Percentiles rank a stretch among this genome's conserved stretches.
These are phyloP conservation scores for Temnothorax curvispinosus DNA, from an alignment of 1,140 invertebrate species.

Conservation along the genomic window DNA sequence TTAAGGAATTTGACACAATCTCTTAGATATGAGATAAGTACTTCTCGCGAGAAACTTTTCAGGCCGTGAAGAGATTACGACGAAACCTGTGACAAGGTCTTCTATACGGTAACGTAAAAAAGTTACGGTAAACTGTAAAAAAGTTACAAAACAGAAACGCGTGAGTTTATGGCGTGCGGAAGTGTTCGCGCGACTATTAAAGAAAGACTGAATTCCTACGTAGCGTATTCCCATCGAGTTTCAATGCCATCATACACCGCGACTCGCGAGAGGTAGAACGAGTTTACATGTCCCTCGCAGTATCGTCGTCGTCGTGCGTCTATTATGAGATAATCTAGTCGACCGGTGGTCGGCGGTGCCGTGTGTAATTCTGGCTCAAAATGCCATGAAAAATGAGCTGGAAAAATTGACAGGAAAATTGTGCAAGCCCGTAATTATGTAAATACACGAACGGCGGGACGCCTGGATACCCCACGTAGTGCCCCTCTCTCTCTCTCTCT, in stretches of 20 bases:
- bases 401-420: conserved; percentile 70
- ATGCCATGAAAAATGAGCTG: conserved; percentile 73
- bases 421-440: conserved; percentile 69
- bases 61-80: background rate
- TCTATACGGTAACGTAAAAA: background rate
- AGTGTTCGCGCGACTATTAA: background rate
- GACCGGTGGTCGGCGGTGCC: background rate
- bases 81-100: background rate
- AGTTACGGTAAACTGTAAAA: background rate
- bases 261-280: background rate
- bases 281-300: background rate
- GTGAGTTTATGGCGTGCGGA: conserved; percentile 7
- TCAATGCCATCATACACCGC: conserved; percentile 13
- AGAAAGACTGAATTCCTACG: conserved; percentile 11
- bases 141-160: background rate
- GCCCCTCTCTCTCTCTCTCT: too few species aligned
- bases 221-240: background rate
- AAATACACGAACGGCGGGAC: conserved; percentile 58
- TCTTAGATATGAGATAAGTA: background rate
- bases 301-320: conserved; percentile 9
- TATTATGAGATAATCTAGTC: conserved; percentile 61
- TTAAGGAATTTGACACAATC: background rate
- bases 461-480: background rate
- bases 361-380: conserved; percentile 59
- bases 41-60: background rate